A percentile compares a stretch with the other conserved stretches of the same genome.
Conservation (phyloP, 2,113 vertebrate genomes). For the Myanophis thanlyinensis region DNA sequence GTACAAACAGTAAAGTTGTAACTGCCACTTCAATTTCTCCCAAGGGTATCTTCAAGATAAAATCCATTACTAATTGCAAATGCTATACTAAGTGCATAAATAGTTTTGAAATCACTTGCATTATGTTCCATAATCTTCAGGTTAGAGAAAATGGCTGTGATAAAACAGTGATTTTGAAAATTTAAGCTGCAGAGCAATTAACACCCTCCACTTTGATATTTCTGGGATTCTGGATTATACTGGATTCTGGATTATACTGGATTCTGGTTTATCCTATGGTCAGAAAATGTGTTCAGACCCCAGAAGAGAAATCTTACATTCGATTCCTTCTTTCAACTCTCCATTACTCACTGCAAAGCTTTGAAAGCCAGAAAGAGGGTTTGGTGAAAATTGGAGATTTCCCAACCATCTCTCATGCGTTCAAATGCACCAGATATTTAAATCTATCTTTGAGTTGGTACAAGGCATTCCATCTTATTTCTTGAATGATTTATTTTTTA, state of each 20-base stretch:
- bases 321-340: not conserved
- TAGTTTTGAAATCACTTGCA: conserved; percentile 11
- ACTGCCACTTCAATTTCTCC: not conserved
- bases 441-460: not conserved
- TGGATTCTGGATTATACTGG: not conserved
- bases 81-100: conserved; percentile 5
- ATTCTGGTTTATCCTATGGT: not conserved
- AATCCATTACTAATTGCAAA: not conserved
- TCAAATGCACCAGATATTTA: not conserved
- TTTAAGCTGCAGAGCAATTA: not conserved
- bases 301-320: not conserved
- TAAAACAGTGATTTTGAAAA: conserved; percentile 23
- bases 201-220: not conserved
- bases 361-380: not conserved
- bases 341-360: not conserved
- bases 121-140: conserved; percentile 1
- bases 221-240: not conserved
- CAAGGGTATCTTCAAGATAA: not conserved
- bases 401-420: not conserved
- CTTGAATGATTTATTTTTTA: not conserved
- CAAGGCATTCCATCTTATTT: not conserved
- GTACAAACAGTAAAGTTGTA: not conserved
- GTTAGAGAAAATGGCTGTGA: not conserved
- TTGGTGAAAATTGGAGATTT: not conserved
- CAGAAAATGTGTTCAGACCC: not conserved